A percentile compares a stretch with the other conserved stretches of the same genome.
Evolutionary conservation across 37 sponge, comb jelly and placozoan species (phyloP).

Genomic region (Axinella damicornis): DNA sequence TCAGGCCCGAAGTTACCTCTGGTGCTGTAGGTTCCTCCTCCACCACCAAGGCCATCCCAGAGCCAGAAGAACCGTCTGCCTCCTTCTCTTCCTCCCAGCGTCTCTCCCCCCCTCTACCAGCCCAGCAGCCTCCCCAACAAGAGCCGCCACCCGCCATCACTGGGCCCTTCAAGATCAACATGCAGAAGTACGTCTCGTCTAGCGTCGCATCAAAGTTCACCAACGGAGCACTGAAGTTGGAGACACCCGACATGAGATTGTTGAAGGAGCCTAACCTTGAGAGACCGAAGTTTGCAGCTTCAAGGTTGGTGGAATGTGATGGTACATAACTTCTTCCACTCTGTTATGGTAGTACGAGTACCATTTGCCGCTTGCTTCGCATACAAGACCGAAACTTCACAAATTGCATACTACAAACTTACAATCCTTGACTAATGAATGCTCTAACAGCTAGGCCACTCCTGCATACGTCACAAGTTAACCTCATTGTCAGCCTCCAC

Average conservation of each 20-base stretch:
- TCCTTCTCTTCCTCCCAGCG: background rate
- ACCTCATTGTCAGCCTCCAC: too few species aligned
- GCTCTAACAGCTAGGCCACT: too few species aligned
- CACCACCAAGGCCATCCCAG: background rate
- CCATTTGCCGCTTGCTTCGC: too few species aligned
- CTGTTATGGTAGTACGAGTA: too few species aligned
- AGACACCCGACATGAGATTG: background rate
- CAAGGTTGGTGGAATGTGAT: conserved; percentile 31
- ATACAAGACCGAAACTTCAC: too few species aligned
- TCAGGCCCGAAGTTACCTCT: too few species aligned
- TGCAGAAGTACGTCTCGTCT: conserved; percentile 21
- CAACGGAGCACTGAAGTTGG: conserved; percentile 7
- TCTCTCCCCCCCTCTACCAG: background rate
- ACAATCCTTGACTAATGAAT: too few species aligned
- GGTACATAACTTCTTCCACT: too few species aligned
- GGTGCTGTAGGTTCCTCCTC: background rate
- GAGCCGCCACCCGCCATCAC: conserved; percentile 18
- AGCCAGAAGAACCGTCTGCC: background rate
- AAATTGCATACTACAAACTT: too few species aligned
- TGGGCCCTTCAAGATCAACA: conserved; percentile 67
- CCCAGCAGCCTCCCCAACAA: background rate
- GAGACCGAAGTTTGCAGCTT: background rate
- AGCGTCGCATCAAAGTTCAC: background rate
- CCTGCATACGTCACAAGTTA: too few species aligned
- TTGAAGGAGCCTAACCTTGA: background rate